Conservation (phyloP, 2,888 invertebrate genomes). For the Tachina lurida region DNA sequence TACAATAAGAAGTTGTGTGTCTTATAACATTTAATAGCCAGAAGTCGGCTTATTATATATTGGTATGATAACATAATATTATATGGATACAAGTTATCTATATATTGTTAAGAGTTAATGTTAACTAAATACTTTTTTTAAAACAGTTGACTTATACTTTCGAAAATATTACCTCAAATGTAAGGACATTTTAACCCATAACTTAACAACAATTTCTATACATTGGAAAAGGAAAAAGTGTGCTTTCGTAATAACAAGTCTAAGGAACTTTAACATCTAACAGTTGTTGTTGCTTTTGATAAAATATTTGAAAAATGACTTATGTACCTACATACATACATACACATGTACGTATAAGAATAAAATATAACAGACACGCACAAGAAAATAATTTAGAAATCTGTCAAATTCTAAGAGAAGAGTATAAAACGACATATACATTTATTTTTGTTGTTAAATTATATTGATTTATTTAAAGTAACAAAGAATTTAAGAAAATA, state of each 20-base stretch:
- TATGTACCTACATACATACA: not conserved
- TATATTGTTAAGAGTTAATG: too few relatives aligned
- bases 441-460: not conserved
- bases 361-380: not conserved
- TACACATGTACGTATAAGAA: conserved; percentile 3
- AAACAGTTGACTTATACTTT: too few relatives aligned
- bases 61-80: too few relatives aligned
- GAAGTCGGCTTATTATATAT: too few relatives aligned
- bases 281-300: conserved; percentile 14
- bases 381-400: conserved; percentile 53
- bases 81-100: too few relatives aligned
- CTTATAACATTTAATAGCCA: too few relatives aligned
- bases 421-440: conserved; percentile 11
- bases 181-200: too few relatives aligned
- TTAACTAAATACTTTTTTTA: too few relatives aligned
- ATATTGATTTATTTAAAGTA: conserved; percentile 61
- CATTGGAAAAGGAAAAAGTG: conserved; percentile 16
- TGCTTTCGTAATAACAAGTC: not conserved
- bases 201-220: not conserved
- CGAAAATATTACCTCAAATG: too few relatives aligned
- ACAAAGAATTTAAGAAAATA: conserved; percentile 20
- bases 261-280: not conserved
- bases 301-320: conserved; percentile 25
- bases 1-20: too few relatives aligned
- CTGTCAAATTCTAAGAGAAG: conserved; percentile 37